Conservation (phyloP, 2,797 vertebrate species). For the Hipposideros larvatus region DNA sequence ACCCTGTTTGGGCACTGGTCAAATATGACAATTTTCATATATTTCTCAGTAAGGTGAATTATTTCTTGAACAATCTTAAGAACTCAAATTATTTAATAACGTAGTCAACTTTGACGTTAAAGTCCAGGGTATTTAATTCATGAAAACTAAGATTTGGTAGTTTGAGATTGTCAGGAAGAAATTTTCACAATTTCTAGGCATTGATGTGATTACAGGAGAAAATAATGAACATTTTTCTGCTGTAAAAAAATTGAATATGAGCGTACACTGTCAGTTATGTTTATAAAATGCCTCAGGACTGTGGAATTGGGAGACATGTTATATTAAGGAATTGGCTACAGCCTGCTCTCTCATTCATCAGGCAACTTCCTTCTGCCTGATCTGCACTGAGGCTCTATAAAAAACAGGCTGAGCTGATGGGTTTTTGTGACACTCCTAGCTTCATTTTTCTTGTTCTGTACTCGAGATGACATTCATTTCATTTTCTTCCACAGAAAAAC, state of each 20-base stretch:
- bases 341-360: background rate
- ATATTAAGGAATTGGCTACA: background rate
- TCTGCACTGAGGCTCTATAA: background rate
- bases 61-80: background rate
- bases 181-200: background rate
- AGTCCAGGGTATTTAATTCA: background rate
- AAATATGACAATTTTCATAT: background rate
- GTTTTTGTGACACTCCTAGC: background rate
- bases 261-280: background rate
- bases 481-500: conserved; percentile 41
- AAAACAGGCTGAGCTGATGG: background rate
- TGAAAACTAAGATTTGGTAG: conserved; percentile 6
- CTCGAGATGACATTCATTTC: conserved; percentile 45
- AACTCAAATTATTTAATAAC: background rate
- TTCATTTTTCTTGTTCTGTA: conserved; percentile 41
- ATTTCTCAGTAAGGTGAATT: background rate
- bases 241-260: background rate
- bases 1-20: background rate
- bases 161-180: conserved; percentile 33
- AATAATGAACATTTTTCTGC: conserved; percentile 12
- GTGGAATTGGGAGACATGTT: background rate
- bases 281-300: background rate
- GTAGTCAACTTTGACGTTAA: background rate
- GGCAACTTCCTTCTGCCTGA: background rate
- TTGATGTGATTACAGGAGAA: background rate